Evolutionary conservation across 1,140 invertebrate species (phyloP), one percentile per base, ranked within the genome.

Genomic region (Latrodectus geometricus): DNA sequence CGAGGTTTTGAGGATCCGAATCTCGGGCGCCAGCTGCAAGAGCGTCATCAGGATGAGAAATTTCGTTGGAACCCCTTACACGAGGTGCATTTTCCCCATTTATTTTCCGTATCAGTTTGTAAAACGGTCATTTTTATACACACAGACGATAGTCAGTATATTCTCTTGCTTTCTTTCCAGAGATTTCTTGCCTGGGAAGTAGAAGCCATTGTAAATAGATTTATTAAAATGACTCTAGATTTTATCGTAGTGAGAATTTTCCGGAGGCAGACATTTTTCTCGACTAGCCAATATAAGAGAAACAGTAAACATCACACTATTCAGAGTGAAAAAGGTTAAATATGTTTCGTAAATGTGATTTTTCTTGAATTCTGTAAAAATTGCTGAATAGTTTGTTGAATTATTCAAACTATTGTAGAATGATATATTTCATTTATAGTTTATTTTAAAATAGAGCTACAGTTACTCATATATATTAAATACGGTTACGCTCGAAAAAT

Each of bases 31-130:
- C 78, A 80, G 78, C 78, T 80, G 78, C 20, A 23, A 54, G 52
- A 80, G 17, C 20, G 52, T 80, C 66, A 70, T 80, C 68, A 80
- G 49, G 68, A 80, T 80, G 54, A 80, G 52, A 68, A 69, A 48
- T 69, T 52, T 76, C 23, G 74, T 50, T 54, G 50, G 52, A 56
- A 76, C 23, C 74, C 8, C 74, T 54, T 76, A 35, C 49, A 76
- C 52, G n/a, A 7, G 21, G 52, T 76, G n/a, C n/a, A 21, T 54
- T 20, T 50, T 54, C 52, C 52, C 21, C 23, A 61, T 61, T 61
- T 61, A 61, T 61, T 76, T 35, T 76, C 21, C 54, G 12, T 56
- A 12, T 23, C 74, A 21, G 52, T 20, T 15, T 21, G n/a, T 56
- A 17, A 17, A 61, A 17, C 54, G 17, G 54, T 61, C 54, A 61